These are phyloP conservation scores for Eleginops maclovinus DNA, from an alignment of 2,113 vertebrate genomes.

Conservation along the genomic window DNA sequence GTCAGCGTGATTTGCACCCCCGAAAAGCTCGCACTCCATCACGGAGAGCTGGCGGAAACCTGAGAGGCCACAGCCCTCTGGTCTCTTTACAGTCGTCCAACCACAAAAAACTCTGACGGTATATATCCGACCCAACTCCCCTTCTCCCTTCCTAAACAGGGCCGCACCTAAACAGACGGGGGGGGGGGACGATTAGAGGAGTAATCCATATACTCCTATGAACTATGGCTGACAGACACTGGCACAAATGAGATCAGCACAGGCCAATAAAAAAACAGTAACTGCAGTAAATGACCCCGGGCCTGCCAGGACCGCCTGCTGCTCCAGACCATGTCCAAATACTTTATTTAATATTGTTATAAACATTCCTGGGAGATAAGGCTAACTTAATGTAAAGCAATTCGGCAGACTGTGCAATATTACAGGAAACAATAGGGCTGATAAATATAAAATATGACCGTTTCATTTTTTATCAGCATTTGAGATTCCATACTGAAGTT, in stretches of 20 bases:
- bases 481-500: not conserved
- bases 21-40: conserved; percentile 82
- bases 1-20: conserved; percentile 87
- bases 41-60: conserved; percentile 75
- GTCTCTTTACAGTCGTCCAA: conserved; percentile 67
- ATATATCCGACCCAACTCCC: conserved; percentile 54
- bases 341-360: conserved; percentile 34
- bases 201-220: conserved; percentile 55
- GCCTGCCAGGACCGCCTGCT: conserved; percentile 4
- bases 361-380: conserved; percentile 24
- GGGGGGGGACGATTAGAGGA: conserved; percentile 23
- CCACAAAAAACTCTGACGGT: conserved; percentile 54
- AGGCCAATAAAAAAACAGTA: conserved; percentile 37
- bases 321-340: conserved; percentile 38
- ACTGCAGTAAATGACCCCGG: conserved; percentile 33
- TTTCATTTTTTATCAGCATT: conserved; percentile 13
- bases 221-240: conserved; percentile 65
- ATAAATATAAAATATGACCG: conserved; percentile 28
- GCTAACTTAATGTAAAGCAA: conserved; percentile 26
- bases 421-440: conserved; percentile 14
- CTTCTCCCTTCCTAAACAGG: not conserved
- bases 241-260: conserved; percentile 1
- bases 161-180: conserved; percentile 32
- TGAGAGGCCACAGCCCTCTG: conserved; percentile 64
- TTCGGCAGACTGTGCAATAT: not conserved